Percentiles rank a stretch among this genome's conserved stretches.
Conservation (phyloP, 2,113 vertebrate species). For the Dasypus novemcinctus region DNA sequence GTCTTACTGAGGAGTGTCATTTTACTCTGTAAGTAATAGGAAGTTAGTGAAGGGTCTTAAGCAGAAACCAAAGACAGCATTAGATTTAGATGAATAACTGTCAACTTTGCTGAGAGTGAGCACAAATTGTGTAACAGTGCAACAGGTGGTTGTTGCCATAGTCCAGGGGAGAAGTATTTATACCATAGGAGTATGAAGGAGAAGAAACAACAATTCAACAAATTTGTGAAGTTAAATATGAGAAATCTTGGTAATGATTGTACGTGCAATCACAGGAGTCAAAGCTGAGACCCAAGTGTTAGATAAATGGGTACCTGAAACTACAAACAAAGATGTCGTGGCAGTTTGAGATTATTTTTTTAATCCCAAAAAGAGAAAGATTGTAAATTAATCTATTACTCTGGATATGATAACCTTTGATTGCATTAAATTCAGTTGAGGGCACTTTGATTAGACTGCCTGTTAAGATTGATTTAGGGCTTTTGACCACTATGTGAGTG, state of each 20-base stretch:
- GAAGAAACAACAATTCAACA: not conserved
- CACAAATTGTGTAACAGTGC: not conserved
- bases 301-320: not conserved
- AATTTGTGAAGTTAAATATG: not conserved
- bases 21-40: not conserved
- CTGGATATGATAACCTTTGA: no score
- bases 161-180: not conserved
- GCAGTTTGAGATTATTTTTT: no score
- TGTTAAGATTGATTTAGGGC: no score
- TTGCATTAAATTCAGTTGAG: no score
- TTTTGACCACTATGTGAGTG: no score
- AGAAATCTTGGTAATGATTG: not conserved
- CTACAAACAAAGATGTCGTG: not conserved
- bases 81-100: not conserved
- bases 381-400: no score
- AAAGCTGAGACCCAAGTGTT: not conserved
- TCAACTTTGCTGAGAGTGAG: not conserved
- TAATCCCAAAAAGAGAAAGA: no score
- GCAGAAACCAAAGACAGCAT: not conserved
- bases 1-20: not conserved
- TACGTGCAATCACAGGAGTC: not conserved
- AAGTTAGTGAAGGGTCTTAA: not conserved
- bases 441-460: no score
- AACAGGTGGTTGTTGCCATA: not conserved
- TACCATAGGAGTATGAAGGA: not conserved